Conservation (phyloP, 2,113 vertebrate genomes). For the Orthonyx spaldingii region DNA sequence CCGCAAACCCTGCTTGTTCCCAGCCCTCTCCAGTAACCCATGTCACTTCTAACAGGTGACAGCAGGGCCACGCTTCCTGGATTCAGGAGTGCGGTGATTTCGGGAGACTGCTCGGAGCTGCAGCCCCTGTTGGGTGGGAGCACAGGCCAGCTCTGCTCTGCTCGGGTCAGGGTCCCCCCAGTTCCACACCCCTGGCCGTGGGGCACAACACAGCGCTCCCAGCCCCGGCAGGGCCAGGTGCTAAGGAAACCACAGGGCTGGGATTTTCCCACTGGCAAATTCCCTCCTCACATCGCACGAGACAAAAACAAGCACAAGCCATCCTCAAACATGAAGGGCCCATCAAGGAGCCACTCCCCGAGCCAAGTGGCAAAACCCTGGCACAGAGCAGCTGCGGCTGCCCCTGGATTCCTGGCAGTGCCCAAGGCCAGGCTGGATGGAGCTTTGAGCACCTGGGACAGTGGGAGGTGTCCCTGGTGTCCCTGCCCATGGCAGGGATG, state of each 20-base stretch:
- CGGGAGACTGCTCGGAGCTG: not conserved
- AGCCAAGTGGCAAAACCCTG: not conserved
- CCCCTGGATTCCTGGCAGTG: not conserved
- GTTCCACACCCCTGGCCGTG: fast-evolving
- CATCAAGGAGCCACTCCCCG: fast-evolving
- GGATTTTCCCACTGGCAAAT: not conserved
- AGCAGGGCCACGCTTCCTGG: not conserved
- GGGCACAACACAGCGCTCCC: fast-evolving
- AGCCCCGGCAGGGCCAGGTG: not conserved
- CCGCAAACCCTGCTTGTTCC: not conserved
- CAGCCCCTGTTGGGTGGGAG: not conserved
- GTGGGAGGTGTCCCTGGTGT: not conserved
- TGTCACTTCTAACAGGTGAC: not conserved
- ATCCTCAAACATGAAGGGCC: fast-evolving
- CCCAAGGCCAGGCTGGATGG: fast-evolving
- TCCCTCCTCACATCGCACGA: fast-evolving
- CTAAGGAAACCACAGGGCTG: not conserved
- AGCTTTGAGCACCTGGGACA: not conserved
- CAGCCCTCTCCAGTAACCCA: not conserved
- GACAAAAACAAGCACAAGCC: fast-evolving
- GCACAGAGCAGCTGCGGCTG: not conserved
- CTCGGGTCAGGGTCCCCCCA: not conserved
- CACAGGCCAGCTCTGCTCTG: fast-evolving
- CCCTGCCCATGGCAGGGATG: not conserved
- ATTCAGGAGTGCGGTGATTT: not conserved